Base-by-base conservation (phyloP, 1,140 invertebrate species). In the Aphaenogaster floridana region DNA sequence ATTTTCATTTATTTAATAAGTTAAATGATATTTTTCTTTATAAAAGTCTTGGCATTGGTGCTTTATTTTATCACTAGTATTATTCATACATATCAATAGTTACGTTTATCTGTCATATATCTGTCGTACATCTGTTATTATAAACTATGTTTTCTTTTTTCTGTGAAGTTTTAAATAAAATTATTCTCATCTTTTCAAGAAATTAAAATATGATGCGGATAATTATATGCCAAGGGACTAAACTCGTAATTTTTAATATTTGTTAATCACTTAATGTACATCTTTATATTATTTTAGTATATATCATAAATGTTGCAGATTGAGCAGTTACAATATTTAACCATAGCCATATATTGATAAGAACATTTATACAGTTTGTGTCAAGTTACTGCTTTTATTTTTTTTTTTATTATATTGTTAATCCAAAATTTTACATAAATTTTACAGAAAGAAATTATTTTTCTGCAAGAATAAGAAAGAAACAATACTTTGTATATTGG, bases 81-180 rank as follows among this genome's bases (percentile, higher is more conserved):
- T 28, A 28, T 28, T 28, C 28, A 28, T 28, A 28, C 28, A 0
- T 28, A 28, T 28, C 28, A 28, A 28, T 28, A 28, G 28, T 28
- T 28, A 28, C 28, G 28, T 28, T 28, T 28, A 28, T 0, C 28
- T 28, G 28, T 28, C 28, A 28, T 28, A 28, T 28, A 28, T 28
- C 28, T 28, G 28, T 28, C 28, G 28, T 28, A 28, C 28, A 28
- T 28, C 28, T 28, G 28, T 28, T 28, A 28, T 28, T 28, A 0
- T 17, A 28, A 28, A 28, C 3, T 13, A 39, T 9, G 15, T 48
- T n/a, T 3, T 28, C 28, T 6, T 68, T 71, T 17, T 64, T 34
- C 63, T 64, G 7, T 64, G 15, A 64, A 36, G 7, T 34, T 71
- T 52, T 52, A 50, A 50, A 50, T 71, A 17, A 71, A 71, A 50